These are phyloP conservation scores for Heptranchias perlo DNA, from an alignment of 2,113 vertebrate species.

Conservation along the genomic window DNA sequence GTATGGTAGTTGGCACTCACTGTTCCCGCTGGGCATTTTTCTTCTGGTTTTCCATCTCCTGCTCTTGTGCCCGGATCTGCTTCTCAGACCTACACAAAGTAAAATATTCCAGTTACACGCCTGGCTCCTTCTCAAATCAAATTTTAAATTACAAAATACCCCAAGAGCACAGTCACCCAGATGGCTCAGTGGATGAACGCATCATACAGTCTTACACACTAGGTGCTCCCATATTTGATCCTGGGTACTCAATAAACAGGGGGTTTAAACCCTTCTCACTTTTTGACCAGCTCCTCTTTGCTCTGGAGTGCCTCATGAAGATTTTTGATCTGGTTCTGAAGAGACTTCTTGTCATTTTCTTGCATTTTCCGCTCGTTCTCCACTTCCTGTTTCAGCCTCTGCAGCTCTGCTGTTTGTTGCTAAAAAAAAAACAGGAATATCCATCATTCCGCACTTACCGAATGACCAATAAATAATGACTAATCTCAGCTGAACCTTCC, in stretches of 20 bases:
- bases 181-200: too few species aligned
- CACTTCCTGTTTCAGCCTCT: background rate
- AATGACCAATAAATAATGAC: background rate
- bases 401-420: slow-evolving; percentile 16
- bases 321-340: background rate
- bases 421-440: background rate
- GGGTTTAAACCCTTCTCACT: background rate
- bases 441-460: background rate
- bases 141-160: too few species aligned
- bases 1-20: background rate
- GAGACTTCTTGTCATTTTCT: background rate
- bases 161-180: background rate
- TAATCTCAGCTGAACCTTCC: background rate
- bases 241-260: background rate
- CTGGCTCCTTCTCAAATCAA: background rate
- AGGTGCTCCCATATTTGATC: background rate
- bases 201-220: background rate
- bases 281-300: slow-evolving; percentile 18
- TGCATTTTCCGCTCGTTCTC: slow-evolving; percentile 1
- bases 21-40: background rate
- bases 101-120: background rate
- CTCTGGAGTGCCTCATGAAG: background rate
- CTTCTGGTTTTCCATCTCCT: slow-evolving; percentile 10
- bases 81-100: slow-evolving; percentile 22
- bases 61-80: background rate